Conservation (phyloP, 2,797 vertebrate genomes). For the Hozukius guyotensis region DNA sequence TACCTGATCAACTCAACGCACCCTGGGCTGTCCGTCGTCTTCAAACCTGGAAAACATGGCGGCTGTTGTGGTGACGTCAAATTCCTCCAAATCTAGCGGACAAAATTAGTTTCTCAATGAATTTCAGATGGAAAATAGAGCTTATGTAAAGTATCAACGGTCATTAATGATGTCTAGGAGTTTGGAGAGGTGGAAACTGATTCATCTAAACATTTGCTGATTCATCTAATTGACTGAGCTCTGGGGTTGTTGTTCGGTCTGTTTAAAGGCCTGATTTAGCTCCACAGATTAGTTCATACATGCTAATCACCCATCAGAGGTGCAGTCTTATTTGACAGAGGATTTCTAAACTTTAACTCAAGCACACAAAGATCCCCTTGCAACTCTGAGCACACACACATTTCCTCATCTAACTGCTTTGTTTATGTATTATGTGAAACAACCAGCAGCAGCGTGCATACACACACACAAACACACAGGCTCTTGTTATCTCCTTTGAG, state of each 20-base stretch:
- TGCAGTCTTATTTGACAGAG: neutral
- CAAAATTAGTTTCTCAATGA: neutral
- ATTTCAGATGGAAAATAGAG: neutral
- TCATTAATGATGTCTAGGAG: neutral
- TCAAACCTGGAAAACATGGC: neutral
- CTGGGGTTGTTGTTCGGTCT: neutral
- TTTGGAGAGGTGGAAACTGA: neutral
- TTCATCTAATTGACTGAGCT: neutral
- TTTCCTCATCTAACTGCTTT: neutral
- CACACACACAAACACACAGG: neutral
- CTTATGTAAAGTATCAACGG: neutral
- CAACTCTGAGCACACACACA: neutral
- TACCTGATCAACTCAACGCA: neutral
- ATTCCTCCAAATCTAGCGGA: neutral
- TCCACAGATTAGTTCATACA: neutral
- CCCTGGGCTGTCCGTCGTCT: no score
- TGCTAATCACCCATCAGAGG: neutral
- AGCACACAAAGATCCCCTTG: neutral
- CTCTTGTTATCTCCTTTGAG: slow-evolving; percentile 23
- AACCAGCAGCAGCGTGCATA: neutral
- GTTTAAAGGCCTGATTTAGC: neutral
- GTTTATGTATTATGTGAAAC: neutral
- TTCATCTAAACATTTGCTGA: neutral
- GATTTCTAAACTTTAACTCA: neutral
- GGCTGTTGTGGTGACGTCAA: neutral